Base-by-base conservation (phyloP, 2,888 invertebrate genomes). In the Platerodrilus igneus region DNA sequence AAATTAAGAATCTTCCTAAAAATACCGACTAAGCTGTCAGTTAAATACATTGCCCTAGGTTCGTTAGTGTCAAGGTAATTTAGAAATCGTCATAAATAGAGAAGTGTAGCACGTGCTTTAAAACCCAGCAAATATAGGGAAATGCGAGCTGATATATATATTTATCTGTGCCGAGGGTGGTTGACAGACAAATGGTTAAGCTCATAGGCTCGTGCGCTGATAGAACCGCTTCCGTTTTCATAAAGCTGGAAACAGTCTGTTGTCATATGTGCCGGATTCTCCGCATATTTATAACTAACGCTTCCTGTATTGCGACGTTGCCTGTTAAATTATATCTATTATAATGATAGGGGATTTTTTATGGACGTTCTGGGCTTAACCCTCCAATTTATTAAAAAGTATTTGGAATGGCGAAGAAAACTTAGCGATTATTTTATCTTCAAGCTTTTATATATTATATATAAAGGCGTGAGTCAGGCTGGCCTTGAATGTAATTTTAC, bases 41-140 rank as follows among this genome's bases (percentile, higher is more conserved):
- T n/a, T n/a, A n/a, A n/a, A n/a, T n/a, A n/a, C n/a, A n/a, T 52
- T 54, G 54, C 56, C 52, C 56, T 55, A 57, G 60, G 57, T 64
- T 64, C 62, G 62, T 64, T 64, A 64, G 64, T 64, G 66, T 66
- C 66, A 64, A 64, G 65, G 66, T 66, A 64, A 66, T 66, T 66
- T 64, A 65, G 58, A 59, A 59, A 61, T 59, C 59, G 59, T 65
- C 66, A 64, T 65, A 65, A 65, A 65, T 66, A 66, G 62, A 62
- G n/a, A n/a, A n/a, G n/a, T 50, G 52, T 51, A 57, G 62, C 63
- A 62, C 62, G 59, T 62, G 60, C 60, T 57, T 60, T 60, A 59
- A 56, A 49, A 56, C 53, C 55, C 59, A 60, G n/a, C n/a, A n/a
- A n/a, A n/a, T n/a, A 59, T 50, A 47, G 60, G 58, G 62, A 62